A percentile compares a stretch with the other conserved stretches of the same genome.
Conservation (phyloP, 2,888 invertebrate species). For the Pheosia gnoma region DNA sequence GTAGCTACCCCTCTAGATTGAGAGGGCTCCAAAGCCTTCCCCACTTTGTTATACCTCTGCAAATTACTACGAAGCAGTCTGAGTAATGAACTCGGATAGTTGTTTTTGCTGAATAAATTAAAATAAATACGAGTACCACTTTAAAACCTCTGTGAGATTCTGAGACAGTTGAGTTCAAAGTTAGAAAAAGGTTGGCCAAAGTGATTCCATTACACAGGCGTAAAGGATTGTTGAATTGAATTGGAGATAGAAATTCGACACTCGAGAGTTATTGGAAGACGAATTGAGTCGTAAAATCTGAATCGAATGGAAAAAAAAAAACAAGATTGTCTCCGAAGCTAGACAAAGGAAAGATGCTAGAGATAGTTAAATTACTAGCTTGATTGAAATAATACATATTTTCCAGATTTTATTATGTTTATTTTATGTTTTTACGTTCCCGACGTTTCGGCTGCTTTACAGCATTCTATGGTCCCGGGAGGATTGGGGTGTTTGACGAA, state of each 20-base stretch:
- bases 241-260: slow-evolving; percentile 7
- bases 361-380: too few species aligned
- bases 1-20: slow-evolving; percentile 48
- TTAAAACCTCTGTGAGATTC: slow-evolving; percentile 9
- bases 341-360: neutral
- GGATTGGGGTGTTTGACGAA: too few species aligned
- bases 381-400: too few species aligned
- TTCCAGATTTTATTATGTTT: too few species aligned
- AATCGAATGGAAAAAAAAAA: neutral
- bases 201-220: slow-evolving; percentile 8
- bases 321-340: neutral
- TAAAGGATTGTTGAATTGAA: slow-evolving; percentile 10
- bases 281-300: slow-evolving; percentile 8
- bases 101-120: slow-evolving; percentile 49
- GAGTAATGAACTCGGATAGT: slow-evolving; percentile 54
- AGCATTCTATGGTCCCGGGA: too few species aligned
- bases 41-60: slow-evolving; percentile 59
- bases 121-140: slow-evolving; percentile 51
- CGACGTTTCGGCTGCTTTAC: too few species aligned
- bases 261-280: slow-evolving; percentile 8
- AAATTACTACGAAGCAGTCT: slow-evolving; percentile 40
- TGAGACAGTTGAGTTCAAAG: neutral
- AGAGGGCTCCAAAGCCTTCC: slow-evolving; percentile 58
- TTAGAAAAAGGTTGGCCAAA: slow-evolving; percentile 6
- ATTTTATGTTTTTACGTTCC: too few species aligned